Evolutionary conservation across 2,888 invertebrate species (phyloP).

Genomic region (Megastigmus dorsalis): DNA sequence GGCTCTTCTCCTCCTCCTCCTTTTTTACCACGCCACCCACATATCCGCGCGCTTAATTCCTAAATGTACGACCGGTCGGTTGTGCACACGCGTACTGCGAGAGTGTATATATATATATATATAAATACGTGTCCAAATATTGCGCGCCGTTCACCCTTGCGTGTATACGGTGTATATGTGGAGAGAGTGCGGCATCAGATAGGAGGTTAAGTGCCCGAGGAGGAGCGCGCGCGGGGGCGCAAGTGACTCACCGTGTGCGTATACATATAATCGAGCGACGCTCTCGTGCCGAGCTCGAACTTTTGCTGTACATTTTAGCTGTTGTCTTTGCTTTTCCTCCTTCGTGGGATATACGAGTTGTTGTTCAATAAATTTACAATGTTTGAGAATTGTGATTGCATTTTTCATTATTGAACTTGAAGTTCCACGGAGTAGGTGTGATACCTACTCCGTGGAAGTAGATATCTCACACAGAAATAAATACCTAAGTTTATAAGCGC

Average conservation of each 20-base stretch:
- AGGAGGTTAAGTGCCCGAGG: constrained; percentile 38
- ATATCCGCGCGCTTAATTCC: neutral
- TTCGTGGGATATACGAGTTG: too few relatives aligned
- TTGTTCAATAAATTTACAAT: too few relatives aligned
- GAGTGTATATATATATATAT: neutral
- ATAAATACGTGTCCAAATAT: constrained; percentile 14
- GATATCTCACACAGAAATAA: too few relatives aligned
- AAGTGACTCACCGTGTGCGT: constrained; percentile 43
- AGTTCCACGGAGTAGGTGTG: too few relatives aligned
- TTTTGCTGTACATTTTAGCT: too few relatives aligned
- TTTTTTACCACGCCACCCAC: neutral
- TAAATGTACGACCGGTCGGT: too few relatives aligned
- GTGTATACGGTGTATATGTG: too few relatives aligned
- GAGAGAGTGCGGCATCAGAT: constrained; percentile 41
- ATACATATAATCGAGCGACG: neutral
- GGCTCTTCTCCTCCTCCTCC: neutral
- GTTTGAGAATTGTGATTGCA: too few relatives aligned
- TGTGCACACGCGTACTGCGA: neutral
- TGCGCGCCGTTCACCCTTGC: neutral
- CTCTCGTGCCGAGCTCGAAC: neutral
- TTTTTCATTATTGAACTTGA: too few relatives aligned
- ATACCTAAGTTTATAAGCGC: too few relatives aligned
- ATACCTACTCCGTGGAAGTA: too few relatives aligned
- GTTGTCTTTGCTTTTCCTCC: too few relatives aligned
- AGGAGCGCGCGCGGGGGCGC: neutral